Percentiles rank a stretch among this genome's conserved stretches.
These are phyloP conservation scores for Epizoanthus fatuus DNA, from an alignment of 92 coral and sea anemone species.

Conservation along the genomic window DNA sequence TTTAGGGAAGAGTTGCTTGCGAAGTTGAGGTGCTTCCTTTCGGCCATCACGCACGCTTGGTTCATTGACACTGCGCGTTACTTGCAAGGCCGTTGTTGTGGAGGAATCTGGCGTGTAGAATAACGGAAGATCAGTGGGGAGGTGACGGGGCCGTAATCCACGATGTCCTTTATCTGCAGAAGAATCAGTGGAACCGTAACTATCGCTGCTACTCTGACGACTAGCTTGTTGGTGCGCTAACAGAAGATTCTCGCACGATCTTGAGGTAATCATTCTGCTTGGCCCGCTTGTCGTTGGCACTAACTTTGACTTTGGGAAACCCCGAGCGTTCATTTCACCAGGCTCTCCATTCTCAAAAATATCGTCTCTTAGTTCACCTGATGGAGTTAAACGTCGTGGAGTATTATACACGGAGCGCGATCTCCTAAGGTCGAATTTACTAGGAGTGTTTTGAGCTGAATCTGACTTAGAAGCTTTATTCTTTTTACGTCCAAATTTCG, in stretches of 20 bases:
- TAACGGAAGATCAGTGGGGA: conserved; percentile 64
- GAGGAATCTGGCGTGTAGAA: conserved; percentile 65
- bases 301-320: conserved; percentile 3
- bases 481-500: conserved; percentile 31
- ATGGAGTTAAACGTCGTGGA: neutral
- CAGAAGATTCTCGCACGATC: conserved; percentile 25
- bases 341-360: neutral
- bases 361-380: neutral
- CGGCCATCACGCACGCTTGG: neutral
- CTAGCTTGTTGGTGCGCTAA: neutral
- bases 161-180: conserved; percentile 9
- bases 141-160: conserved; percentile 20
- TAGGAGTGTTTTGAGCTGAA: neutral
- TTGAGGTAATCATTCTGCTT: neutral
- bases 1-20: conserved; percentile 35
- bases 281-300: conserved; percentile 38
- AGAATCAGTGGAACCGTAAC: conserved; percentile 9
- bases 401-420: conserved; percentile 31
- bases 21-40: conserved; percentile 19
- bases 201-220: conserved; percentile 28
- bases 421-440: conserved; percentile 18
- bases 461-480: conserved; percentile 25
- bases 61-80: neutral
- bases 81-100: conserved; percentile 11
- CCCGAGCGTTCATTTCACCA: neutral